phyloP scores from a whole-genome alignment of 1,140 invertebrate genomes.

The Drosophila quadrilineata region DNA sequence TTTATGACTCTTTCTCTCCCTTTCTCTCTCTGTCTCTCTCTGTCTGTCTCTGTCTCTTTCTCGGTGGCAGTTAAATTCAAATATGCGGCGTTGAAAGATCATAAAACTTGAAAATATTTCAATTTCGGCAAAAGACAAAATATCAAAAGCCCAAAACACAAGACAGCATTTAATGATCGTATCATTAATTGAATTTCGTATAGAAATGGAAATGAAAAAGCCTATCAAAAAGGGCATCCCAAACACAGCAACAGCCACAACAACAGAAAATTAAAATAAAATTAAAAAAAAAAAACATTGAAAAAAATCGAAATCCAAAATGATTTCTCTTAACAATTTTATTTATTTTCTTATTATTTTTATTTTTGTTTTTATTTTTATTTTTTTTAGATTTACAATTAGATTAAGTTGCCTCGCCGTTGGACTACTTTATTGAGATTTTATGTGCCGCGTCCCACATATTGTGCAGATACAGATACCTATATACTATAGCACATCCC shows the following conservation, averaged over 20 bases:
- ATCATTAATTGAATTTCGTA: slow-evolving; percentile 75
- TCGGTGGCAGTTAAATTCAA: slow-evolving; percentile 22
- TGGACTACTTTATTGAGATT: slow-evolving; percentile 77
- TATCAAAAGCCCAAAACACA: slow-evolving; percentile 63
- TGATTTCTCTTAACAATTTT: slow-evolving; percentile 48
- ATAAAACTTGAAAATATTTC: slow-evolving; percentile 59
- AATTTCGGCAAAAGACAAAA: slow-evolving; percentile 64
- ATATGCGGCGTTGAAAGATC: slow-evolving; percentile 47
- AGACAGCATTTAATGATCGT: slow-evolving; percentile 60
- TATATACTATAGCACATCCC: slow-evolving; percentile 13
- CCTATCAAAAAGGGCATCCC: slow-evolving; percentile 52
- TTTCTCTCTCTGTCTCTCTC: not conserved
- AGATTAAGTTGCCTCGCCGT: slow-evolving; percentile 63
- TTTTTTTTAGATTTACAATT: slow-evolving; percentile 76
- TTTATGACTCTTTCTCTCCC: slow-evolving; percentile 39
- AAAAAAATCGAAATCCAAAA: slow-evolving; percentile 25
- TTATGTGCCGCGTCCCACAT: slow-evolving; percentile 62
- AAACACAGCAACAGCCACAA: not conserved
- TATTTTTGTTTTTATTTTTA: slow-evolving; percentile 28
- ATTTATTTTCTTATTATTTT: slow-evolving; percentile 12
- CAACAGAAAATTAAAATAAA: slow-evolving; percentile 7
- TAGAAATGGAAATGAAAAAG: slow-evolving; percentile 71
- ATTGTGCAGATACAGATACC: not conserved
- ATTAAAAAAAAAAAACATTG: not conserved
- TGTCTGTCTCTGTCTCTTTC: not conserved